Evolutionary conservation across 2,888 invertebrate genomes (phyloP).

Genomic region (Stomorhina lunata): DNA sequence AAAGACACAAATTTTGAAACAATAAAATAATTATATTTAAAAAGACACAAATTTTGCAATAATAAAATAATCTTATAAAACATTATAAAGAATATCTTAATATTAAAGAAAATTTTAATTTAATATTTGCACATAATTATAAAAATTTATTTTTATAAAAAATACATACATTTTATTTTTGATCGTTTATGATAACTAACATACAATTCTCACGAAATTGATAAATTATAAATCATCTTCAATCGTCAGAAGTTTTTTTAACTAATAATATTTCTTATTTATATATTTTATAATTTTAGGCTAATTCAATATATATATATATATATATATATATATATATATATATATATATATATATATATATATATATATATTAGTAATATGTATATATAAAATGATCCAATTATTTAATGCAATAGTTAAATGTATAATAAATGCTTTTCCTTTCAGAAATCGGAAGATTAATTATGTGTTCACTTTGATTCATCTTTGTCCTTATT

Average conservation of each 20-base stretch:
- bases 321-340: constrained; percentile 70
- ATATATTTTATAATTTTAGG: constrained; percentile 78
- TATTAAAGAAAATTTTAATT: constrained; percentile 38
- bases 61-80: constrained; percentile 15
- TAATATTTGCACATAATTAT: constrained; percentile 65
- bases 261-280: constrained; percentile 73
- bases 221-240: constrained; percentile 66
- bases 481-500: constrained; percentile 85
- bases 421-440: constrained; percentile 75
- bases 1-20: constrained; percentile 1
- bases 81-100: constrained; percentile 19
- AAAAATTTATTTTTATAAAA: constrained; percentile 56
- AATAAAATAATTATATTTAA: constrained; percentile 7
- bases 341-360: constrained; percentile 59
- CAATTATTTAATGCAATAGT: constrained; percentile 73
- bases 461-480: constrained; percentile 75
- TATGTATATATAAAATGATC: constrained; percentile 73
- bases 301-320: constrained; percentile 69
- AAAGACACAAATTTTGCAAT: constrained; percentile 4
- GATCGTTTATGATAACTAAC: constrained; percentile 56
- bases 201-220: constrained; percentile 18
- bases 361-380: constrained; percentile 67
- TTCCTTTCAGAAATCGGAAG: constrained; percentile 74
- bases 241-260: constrained; percentile 70
- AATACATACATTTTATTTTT: constrained; percentile 57